phyloP scores from a whole-genome alignment of 1,140 invertebrate genomes.

The Zelostemma sp. region DNA sequence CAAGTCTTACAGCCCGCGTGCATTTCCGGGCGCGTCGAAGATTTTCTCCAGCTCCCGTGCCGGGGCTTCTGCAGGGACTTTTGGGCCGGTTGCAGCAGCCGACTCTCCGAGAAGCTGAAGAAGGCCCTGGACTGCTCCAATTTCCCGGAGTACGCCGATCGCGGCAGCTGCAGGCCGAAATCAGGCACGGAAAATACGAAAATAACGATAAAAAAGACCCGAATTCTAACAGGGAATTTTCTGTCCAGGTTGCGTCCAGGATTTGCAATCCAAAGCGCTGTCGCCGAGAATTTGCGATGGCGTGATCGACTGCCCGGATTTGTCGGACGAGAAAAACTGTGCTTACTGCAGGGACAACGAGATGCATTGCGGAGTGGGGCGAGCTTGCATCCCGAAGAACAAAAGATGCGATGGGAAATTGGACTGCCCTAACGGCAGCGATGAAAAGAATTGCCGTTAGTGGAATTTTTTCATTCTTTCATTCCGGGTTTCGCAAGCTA shows the following conservation, averaged over 20 bases:
- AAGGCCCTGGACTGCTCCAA: conserved; percentile 82
- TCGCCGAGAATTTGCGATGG: conserved; percentile 87
- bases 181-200: conserved; percentile 68
- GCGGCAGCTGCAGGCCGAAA: conserved; percentile 80
- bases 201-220: conserved; percentile 8
- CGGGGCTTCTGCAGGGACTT: conserved; percentile 88
- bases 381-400: conserved; percentile 78
- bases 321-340: conserved; percentile 84
- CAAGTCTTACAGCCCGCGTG: conserved; percentile 86
- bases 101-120: conserved; percentile 78
- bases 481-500: no score
- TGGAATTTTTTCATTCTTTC: no score
- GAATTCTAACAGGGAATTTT: no score
- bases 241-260: conserved; percentile 76
- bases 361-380: conserved; percentile 83
- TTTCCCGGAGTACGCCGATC: conserved; percentile 83
- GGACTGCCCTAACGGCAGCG: conserved; percentile 88
- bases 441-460: conserved; percentile 88
- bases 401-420: conserved; percentile 84
- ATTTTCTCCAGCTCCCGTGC: conserved; percentile 79
- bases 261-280: conserved; percentile 78
- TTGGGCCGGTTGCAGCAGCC: conserved; percentile 82
- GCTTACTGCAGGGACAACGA: conserved; percentile 79
- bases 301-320: conserved; percentile 86
- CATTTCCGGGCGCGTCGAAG: conserved; percentile 66